These are phyloP conservation scores for Orthosia gracilis DNA, from an alignment of 2,888 invertebrate genomes.

Conservation along the genomic window DNA sequence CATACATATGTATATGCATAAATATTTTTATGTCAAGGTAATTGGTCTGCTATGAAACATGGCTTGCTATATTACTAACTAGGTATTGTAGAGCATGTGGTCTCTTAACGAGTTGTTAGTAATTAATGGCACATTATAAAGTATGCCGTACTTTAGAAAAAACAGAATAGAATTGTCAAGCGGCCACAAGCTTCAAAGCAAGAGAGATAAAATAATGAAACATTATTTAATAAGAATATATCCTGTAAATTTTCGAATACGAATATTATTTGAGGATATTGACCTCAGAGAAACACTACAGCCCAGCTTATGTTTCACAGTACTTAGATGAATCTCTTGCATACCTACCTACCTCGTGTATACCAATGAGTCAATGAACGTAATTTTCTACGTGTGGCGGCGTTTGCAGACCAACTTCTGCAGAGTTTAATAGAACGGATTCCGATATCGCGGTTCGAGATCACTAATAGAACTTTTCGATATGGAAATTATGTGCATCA, in stretches of 20 bases:
- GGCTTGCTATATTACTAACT: constrained; percentile 2
- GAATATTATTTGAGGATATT: not conserved
- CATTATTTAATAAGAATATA: not conserved
- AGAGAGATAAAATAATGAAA: too few species aligned
- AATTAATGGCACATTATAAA: not conserved
- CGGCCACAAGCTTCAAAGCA: not conserved
- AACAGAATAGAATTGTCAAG: not conserved
- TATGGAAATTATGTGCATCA: constrained; percentile 18
- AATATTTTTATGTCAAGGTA: constrained; percentile 53
- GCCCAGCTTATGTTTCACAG: not conserved
- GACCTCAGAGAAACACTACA: not conserved
- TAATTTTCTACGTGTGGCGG: constrained; percentile 26
- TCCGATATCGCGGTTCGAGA: constrained; percentile 21
- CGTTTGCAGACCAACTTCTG: constrained; percentile 32
- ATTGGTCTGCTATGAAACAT: constrained; percentile 26
- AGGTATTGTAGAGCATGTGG: not conserved
- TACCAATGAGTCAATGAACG: constrained; percentile 22
- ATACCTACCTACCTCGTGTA: not conserved
- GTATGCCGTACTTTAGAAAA: too few species aligned
- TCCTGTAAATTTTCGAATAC: not conserved
- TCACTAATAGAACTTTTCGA: constrained; percentile 37
- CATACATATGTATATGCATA: constrained; percentile 17
- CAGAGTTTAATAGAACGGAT: constrained; percentile 48
- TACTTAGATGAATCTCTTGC: constrained; percentile 5
- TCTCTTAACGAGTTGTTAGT: not conserved